Base-by-base conservation (phyloP, 1,140 invertebrate species). In the Lasioglossum baleicum region DNA sequence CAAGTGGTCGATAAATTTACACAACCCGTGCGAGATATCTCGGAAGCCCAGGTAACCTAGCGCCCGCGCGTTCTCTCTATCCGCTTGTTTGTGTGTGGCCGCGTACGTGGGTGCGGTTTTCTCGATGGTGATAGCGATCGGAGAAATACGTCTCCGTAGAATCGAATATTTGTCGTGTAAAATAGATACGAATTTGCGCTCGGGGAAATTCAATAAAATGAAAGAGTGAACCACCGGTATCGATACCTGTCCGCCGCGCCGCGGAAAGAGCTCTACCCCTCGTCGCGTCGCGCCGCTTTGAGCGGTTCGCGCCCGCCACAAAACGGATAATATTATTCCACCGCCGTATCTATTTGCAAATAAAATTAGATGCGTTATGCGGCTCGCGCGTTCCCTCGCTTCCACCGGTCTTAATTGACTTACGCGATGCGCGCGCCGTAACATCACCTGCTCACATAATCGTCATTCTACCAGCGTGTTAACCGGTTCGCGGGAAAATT, bases 101-200 rank as follows among this genome's bases (percentile, higher is more conserved):
- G 8, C 44, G 13, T 11, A 10, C 13, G 44, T 13, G 44, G 10
- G 13, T 13, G 13, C 44, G 68, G 77, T 66, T 81, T 80, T 74
- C 72, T 56, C 73, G 77, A 75, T 63, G 77, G 13, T 53, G 83
- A 85, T 83, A 84, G 79, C 53, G 75, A 83, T 80, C 83, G 58
- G 48, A 53, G 83, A 72, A 76, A 80, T 81, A 84, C 70, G 69
- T 70, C 61, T 78, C 51, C 48, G 66, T 77, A 73, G 70, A 81
- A 81, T 75, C 83, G 83, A 77, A 84, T 85, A 85, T 85, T 84
- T 77, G 83, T 84, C 76, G 61, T 79, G 76, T 73, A 73, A 79
- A 72, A 79, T 73, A 73, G 64, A 75, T 51, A 80, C 73, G 78
- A 68, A 75, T 75, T 74, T 51, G 72, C 64, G 78, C 44, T 26